These are phyloP conservation scores for Geotrypetes seraphini DNA, from an alignment of 2,797 vertebrate genomes.

Conservation along the genomic window DNA sequence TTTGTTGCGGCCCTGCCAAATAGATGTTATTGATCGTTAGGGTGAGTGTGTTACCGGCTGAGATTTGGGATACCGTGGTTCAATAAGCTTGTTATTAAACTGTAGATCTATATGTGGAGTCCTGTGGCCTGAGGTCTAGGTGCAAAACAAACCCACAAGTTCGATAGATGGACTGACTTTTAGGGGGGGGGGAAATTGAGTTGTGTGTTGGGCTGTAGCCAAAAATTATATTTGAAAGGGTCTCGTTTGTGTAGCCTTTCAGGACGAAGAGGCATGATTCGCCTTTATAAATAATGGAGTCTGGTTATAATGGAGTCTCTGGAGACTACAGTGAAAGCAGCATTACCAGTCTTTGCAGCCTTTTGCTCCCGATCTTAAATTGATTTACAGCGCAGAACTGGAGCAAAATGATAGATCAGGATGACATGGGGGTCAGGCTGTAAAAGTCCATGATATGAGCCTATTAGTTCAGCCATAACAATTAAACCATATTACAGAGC, in stretches of 20 bases:
- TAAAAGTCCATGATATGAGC: constrained; percentile 74
- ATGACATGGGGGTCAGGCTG: constrained; percentile 70
- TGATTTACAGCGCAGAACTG: constrained; percentile 96
- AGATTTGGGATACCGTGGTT: no score
- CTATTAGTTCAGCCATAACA: constrained; percentile 64
- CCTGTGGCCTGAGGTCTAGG: no score
- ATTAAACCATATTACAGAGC: constrained; percentile 56
- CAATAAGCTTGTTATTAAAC: no score
- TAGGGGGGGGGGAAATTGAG: no score
- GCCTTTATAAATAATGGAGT: constrained; percentile 99
- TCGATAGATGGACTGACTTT: constrained; percentile 9
- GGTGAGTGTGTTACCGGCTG: no score
- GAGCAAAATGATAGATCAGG: constrained; percentile 96
- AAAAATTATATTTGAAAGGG: constrained; percentile 51
- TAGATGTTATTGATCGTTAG: no score
- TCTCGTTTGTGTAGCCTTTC: constrained; percentile 66
- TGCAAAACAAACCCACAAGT: no score
- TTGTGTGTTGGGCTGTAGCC: constrained; percentile 16
- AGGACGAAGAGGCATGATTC: constrained; percentile 86
- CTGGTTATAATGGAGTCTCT: constrained; percentile 89
- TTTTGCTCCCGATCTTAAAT: constrained; percentile 90
- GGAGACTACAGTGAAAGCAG: constrained; percentile 88
- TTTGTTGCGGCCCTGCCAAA: no score
- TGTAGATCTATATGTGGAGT: no score
- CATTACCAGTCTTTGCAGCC: constrained; percentile 95